Base-by-base conservation (phyloP, 2,888 invertebrate genomes). In the Drosophila setosimentum region DNA sequence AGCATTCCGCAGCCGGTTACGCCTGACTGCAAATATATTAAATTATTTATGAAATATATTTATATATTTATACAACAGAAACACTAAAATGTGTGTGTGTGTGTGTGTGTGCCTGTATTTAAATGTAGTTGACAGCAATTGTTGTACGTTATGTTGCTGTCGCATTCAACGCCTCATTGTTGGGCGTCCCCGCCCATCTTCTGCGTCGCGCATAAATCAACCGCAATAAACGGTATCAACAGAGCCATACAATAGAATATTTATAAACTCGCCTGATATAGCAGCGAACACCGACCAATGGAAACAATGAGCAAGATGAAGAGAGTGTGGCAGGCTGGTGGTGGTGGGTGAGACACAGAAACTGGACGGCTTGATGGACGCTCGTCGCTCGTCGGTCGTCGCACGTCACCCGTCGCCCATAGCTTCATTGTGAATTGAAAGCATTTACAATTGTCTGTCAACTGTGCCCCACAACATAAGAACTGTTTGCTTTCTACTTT, bases 201-300 rank as follows among this genome's bases (percentile, higher is more conserved):
- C 55, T 76, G 76, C 65, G 60, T 68, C 51, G 58, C 35, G 78
- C 80, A 88, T 83, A 86, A 86, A 86, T 86, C 83, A 86, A 73
- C 88, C 86, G 50, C 86, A 86, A 82, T 77, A 78, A 83, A 73
- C 75, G 65, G 73, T 76, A 80, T 80, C 80, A 80, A 69, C 76
- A 80, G 68, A 51, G 54, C 48, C 73, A 60, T 74, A 71, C 78
- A 61, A 83, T 82, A 76, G 76, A 86, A 86, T 82, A 88, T 86
- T 86, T 83, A 88, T 78, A 82, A 80, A 65, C 62, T 75, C 75
- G 60, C 64, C 37, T 32, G 66, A 35, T 57, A 27, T 60, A 51
- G 40, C 33, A 42, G 64, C 55, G 64, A 35, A 54, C 35, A 45
- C n/a, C 21, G 4, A 42, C 48, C 57, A 32, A 57, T 42, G 66